Conservation (phyloP, 1,140 invertebrate genomes). For the Augochlora pura region DNA sequence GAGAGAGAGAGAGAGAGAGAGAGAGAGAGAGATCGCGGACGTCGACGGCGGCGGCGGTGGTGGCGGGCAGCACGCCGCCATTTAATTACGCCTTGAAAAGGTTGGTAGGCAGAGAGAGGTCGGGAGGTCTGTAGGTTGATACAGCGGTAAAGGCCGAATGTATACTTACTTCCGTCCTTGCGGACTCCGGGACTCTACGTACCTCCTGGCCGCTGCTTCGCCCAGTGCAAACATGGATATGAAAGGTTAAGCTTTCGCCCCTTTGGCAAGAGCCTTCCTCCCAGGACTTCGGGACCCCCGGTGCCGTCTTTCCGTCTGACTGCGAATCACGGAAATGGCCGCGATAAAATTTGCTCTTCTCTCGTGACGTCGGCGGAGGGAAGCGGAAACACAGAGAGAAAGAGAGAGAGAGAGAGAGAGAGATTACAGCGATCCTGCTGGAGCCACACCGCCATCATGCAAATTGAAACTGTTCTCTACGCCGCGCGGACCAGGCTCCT, state of each 20-base stretch:
- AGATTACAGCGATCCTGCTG: constrained; percentile 59
- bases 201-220: constrained; percentile 37
- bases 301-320: constrained; percentile 30
- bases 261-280: constrained; percentile 54
- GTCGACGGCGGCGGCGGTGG: no score
- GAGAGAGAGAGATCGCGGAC: no score
- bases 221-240: constrained; percentile 58
- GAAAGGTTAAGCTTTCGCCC: constrained; percentile 53
- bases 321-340: constrained; percentile 34
- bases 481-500: neutral
- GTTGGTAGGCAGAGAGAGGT: constrained; percentile 51
- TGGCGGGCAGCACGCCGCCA: constrained; percentile 33
- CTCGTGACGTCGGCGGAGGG: constrained; percentile 42
- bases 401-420: neutral
- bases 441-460: constrained; percentile 56
- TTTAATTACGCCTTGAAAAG: constrained; percentile 62
- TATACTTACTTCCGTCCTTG: constrained; percentile 46
- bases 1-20: no score
- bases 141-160: constrained; percentile 46
- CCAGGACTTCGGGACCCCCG: constrained; percentile 38
- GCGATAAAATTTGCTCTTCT: constrained; percentile 67
- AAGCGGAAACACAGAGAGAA: neutral
- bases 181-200: constrained; percentile 19
- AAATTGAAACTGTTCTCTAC: constrained; percentile 52
- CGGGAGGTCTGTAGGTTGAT: constrained; percentile 42